A percentile compares a stretch with the other conserved stretches of the same genome.
Conservation (phyloP, 2,797 vertebrate species). For the Taeniopygia guttata region DNA sequence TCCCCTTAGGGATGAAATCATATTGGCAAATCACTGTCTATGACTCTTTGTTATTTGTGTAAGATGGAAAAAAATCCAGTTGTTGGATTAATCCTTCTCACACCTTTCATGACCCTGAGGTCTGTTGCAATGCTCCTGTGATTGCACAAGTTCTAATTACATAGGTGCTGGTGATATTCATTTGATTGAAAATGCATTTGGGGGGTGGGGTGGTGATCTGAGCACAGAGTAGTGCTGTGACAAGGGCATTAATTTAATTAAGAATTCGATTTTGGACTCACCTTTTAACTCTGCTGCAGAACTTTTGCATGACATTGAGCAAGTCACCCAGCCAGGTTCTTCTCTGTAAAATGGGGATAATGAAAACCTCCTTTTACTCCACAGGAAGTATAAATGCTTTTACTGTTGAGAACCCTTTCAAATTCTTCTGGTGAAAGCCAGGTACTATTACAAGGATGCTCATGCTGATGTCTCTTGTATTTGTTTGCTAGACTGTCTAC, state of each 20-base stretch:
- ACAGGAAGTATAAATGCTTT: background rate
- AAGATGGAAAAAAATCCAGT: background rate
- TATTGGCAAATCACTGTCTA: slow-evolving; percentile 11
- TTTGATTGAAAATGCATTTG: background rate
- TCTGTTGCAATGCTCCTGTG: slow-evolving; percentile 32
- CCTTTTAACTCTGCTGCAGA: background rate
- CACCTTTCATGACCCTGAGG: slow-evolving; percentile 14
- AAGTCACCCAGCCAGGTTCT: background rate
- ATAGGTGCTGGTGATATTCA: slow-evolving; percentile 8
- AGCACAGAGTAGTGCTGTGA: background rate
- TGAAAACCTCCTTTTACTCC: slow-evolving; percentile 19
- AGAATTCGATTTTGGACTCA: background rate
- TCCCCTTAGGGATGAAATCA: background rate
- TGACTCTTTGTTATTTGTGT: background rate
- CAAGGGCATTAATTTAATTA: background rate
- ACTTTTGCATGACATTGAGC: background rate
- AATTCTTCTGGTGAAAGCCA: slow-evolving; percentile 38
- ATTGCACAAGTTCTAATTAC: slow-evolving; percentile 35
- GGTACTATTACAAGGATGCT: slow-evolving; percentile 21
- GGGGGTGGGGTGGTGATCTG: background rate
- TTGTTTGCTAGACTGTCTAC: slow-evolving; percentile 3
- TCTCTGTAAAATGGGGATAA: background rate
- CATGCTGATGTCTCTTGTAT: slow-evolving; percentile 6
- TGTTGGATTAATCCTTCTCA: background rate
- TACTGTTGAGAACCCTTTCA: background rate